These are phyloP conservation scores for Sussaba pulchella DNA, from an alignment of 2,888 invertebrate species.

Conservation along the genomic window DNA sequence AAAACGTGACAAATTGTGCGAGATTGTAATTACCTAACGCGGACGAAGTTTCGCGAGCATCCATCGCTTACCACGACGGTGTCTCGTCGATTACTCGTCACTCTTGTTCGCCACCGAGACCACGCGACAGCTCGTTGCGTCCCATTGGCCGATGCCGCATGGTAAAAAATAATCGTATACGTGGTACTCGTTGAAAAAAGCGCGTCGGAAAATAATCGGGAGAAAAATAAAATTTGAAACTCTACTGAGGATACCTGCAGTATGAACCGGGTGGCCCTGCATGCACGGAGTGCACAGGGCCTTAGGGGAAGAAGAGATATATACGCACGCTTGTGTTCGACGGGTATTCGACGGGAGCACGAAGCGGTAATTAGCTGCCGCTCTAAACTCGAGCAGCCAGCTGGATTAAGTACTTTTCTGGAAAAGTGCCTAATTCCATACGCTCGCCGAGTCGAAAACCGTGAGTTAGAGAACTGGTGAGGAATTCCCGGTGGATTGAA, in stretches of 20 bases:
- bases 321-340: constrained; percentile 9
- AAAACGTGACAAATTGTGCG: constrained; percentile 4
- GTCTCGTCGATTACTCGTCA: not conserved
- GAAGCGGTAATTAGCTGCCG: constrained; percentile 71
- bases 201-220: not conserved
- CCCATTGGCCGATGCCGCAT: not conserved
- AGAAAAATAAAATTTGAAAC: not conserved
- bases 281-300: no score
- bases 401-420: constrained; percentile 72
- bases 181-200: constrained; percentile 10
- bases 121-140: constrained; percentile 6
- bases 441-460: constrained; percentile 59
- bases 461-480: not conserved
- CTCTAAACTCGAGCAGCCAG: constrained; percentile 66
- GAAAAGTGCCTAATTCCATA: constrained; percentile 74
- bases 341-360: constrained; percentile 32
- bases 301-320: constrained; percentile 10
- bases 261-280: no score
- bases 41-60: not conserved
- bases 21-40: constrained; percentile 4
- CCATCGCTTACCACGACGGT: not conserved
- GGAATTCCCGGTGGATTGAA: constrained; percentile 28
- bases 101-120: not conserved
- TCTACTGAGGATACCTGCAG: no score
- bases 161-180: not conserved